Conservation (phyloP, 2,888 invertebrate species). For the Scaptomyza parva region DNA sequence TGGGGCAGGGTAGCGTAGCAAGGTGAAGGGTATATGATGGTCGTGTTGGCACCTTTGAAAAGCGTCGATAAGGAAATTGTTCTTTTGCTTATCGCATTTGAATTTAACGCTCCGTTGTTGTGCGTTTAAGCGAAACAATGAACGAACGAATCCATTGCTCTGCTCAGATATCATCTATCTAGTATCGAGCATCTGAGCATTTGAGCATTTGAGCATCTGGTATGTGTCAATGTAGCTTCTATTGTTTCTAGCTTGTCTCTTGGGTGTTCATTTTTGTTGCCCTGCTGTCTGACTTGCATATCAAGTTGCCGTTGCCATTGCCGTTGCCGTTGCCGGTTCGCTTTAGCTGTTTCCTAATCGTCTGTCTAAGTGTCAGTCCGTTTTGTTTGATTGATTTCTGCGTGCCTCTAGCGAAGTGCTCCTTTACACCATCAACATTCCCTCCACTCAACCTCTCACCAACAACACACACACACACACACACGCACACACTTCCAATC, state of each 20-base stretch:
- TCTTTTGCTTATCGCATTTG: slow-evolving; percentile 24
- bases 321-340: too few relatives aligned
- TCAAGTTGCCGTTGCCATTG: slow-evolving; percentile 66
- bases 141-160: slow-evolving; percentile 41
- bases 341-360: slow-evolving; percentile 64
- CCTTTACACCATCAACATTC: background rate
- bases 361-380: slow-evolving; percentile 78
- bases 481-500: background rate
- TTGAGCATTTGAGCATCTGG: slow-evolving; percentile 29
- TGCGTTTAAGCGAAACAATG: slow-evolving; percentile 73
- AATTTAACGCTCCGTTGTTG: slow-evolving; percentile 75
- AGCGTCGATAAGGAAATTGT: background rate
- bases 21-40: background rate
- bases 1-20: too few relatives aligned
- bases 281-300: slow-evolving; percentile 62
- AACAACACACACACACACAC: background rate
- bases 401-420: slow-evolving; percentile 16
- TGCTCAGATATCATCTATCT: slow-evolving; percentile 36
- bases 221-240: slow-evolving; percentile 20
- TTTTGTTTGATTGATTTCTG: slow-evolving; percentile 77
- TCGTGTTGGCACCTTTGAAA: background rate
- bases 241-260: slow-evolving; percentile 38
- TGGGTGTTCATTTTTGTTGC: slow-evolving; percentile 33
- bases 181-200: slow-evolving; percentile 7
- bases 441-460: background rate